Conservation (phyloP, 2,113 vertebrate species). For the Piprites chloris region DNA sequence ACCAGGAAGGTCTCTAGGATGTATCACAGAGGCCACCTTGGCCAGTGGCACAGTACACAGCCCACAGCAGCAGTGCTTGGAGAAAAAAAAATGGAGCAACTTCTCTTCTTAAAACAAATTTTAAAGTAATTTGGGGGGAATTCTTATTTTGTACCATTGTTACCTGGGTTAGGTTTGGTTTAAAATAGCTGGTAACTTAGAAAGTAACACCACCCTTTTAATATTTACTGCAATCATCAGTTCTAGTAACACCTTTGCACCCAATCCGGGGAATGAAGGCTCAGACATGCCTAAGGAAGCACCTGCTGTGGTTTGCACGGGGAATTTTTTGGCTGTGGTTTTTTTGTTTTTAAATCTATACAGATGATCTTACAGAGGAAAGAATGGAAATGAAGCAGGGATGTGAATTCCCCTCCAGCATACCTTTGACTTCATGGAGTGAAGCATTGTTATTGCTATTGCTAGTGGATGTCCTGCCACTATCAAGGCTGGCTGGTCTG, state of each 20-base stretch:
- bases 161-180: neutral
- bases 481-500: conserved; percentile 95
- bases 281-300: neutral
- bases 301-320: neutral
- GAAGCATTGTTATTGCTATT: conserved; percentile 97
- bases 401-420: conserved; percentile 68
- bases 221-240: neutral
- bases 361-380: neutral
- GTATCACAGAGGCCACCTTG: neutral
- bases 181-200: neutral
- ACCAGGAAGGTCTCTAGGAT: neutral
- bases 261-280: neutral
- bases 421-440: conserved; percentile 93
- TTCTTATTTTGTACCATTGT: neutral
- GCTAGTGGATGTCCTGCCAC: conserved; percentile 93
- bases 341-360: neutral
- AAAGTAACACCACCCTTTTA: neutral
- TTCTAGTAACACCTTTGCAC: neutral
- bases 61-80: neutral
- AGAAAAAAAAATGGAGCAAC: neutral
- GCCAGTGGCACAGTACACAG: neutral
- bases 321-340: neutral
- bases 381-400: neutral
- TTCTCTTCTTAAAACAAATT: neutral
- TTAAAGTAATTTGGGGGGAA: neutral